These are phyloP conservation scores for Oncorhynchus masou DNA, from an alignment of 2,113 vertebrate species.

Conservation along the genomic window DNA sequence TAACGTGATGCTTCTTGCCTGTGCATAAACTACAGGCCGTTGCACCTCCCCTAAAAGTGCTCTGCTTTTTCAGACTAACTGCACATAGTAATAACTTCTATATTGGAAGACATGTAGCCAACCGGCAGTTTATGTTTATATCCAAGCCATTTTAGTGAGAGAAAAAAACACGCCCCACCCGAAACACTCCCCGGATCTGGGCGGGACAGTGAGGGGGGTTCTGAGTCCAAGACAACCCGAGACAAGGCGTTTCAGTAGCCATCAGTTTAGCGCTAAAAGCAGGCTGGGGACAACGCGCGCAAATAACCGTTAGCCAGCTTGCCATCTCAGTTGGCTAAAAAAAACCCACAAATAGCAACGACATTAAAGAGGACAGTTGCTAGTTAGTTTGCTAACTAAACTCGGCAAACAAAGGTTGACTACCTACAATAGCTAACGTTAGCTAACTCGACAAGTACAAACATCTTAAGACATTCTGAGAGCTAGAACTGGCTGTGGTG, in stretches of 20 bases:
- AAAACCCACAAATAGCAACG: not conserved
- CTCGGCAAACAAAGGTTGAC: too few species aligned
- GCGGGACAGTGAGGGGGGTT: slow-evolving; percentile 53
- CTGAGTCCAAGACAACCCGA: slow-evolving; percentile 39
- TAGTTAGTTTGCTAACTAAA: slow-evolving; percentile 1
- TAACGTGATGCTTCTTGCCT: too few species aligned
- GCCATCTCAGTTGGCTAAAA: not conserved
- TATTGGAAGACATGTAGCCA: too few species aligned
- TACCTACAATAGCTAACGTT: too few species aligned
- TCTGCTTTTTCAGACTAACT: too few species aligned
- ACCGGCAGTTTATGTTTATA: too few species aligned
- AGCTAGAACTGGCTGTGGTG: too few species aligned
- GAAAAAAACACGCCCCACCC: slow-evolving; percentile 63
- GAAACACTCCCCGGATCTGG: slow-evolving; percentile 57
- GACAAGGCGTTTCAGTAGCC: slow-evolving; percentile 3
- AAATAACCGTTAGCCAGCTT: not conserved
- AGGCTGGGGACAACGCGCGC: slow-evolving; percentile 1
- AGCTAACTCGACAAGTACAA: too few species aligned
- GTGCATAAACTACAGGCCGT: too few species aligned
- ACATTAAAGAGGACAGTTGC: not conserved
- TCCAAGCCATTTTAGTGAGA: slow-evolving; percentile 35
- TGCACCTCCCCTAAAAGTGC: too few species aligned
- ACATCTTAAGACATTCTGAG: too few species aligned
- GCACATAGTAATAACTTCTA: too few species aligned
- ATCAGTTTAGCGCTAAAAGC: not conserved